Evolutionary conservation across 2,888 invertebrate species (phyloP), one percentile per base, ranked within the genome.

Genomic region (Mantis religiosa): DNA sequence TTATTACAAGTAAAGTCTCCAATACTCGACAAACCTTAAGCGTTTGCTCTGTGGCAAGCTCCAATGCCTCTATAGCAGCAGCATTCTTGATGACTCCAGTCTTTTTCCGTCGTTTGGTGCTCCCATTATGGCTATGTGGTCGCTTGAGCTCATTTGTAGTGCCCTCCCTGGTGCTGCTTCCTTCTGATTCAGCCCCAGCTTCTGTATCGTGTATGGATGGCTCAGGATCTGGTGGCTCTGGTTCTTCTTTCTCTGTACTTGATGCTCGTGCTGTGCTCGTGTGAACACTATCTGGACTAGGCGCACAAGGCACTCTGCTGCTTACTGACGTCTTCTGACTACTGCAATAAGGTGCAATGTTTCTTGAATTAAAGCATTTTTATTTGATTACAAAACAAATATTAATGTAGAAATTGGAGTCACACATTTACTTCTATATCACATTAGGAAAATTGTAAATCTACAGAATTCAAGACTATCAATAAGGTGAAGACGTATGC

Each of bases 11-110:
- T 54, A 54, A 15, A 15, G 54, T 41, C 41, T 1, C 54, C 1
- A 71, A 71, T 71, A 71, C 14, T 71, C 20, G 25, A 25, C 25
- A 71, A 71, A 90, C 93, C 91, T 92, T 96, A 0, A 97, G 94
- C 28, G 96, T 97, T 93, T 97, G 96, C 91, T 96, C 96, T 0
- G 96, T 96, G 15, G 96, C 96, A 90, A 96, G 94, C 91, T 96
- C 96, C 28, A 96, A 93, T 4, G 96, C 96, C 92, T 96, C 96
- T 91, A 96, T 94, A 87, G 95, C 95, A 41, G 95, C 95, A 28
- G 94, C 94, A 91, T 95, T 95, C 91, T 94, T 95, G 91, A 94
- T 94, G 84, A 94, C 94, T 12, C 92, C 91, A 41, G 93, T 92
- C 91, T 92, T 93, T 91, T 94, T 94, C 87, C 90, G 90, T 28